These are phyloP conservation scores for Lysandra bellargus DNA, from an alignment of 2,888 invertebrate genomes.

Conservation along the genomic window DNA sequence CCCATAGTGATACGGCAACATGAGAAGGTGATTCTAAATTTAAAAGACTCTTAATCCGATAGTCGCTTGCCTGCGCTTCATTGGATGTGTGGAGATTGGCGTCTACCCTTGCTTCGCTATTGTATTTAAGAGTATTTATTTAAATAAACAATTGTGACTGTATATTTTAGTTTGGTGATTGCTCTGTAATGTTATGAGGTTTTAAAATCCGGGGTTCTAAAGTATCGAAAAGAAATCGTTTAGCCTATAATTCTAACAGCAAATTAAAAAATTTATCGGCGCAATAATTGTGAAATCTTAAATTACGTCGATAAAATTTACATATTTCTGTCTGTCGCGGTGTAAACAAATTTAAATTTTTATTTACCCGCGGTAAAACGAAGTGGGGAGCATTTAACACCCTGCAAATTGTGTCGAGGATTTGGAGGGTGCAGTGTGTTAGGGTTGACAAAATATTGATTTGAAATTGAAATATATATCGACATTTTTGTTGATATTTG, in stretches of 20 bases:
- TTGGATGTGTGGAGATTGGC: conserved; percentile 58
- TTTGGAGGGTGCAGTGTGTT: not conserved
- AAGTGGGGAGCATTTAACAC: conserved; percentile 25
- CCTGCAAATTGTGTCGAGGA: conserved; percentile 20
- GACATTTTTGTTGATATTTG: conserved; percentile 7
- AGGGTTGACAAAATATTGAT: conserved; percentile 16
- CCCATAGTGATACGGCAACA: conserved; percentile 60
- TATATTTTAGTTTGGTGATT: not conserved
- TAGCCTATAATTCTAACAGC: not conserved
- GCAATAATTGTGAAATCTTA: not conserved
- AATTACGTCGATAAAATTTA: not conserved
- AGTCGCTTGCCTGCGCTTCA: conserved; percentile 57
- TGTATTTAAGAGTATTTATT: conserved; percentile 26
- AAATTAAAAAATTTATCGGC: not conserved
- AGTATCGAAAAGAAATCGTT: too few species aligned
- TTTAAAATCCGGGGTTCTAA: not conserved
- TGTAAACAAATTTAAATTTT: conserved; percentile 20
- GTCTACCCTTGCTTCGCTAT: conserved; percentile 12
- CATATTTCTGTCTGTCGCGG: conserved; percentile 2
- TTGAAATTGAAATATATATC: not conserved
- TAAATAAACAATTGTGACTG: conserved; percentile 21
- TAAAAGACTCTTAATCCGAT: conserved; percentile 45
- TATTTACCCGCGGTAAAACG: conserved; percentile 22
- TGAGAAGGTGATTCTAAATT: conserved; percentile 75
- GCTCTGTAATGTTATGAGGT: conserved; percentile 17